Conservation (phyloP, 2,113 vertebrate genomes). For the Caretta caretta region DNA sequence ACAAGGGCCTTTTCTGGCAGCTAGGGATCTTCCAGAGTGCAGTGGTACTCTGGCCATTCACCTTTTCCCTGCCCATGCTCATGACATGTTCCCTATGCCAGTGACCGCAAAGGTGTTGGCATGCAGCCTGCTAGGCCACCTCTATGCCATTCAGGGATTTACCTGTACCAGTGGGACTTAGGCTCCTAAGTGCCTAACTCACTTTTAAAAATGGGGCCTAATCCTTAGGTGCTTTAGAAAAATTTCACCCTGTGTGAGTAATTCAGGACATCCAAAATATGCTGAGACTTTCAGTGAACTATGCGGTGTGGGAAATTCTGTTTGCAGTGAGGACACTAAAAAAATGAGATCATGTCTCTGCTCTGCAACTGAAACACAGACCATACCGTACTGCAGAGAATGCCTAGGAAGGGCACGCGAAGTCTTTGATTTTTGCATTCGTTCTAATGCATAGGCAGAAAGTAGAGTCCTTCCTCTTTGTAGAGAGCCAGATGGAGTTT, state of each 20-base stretch:
- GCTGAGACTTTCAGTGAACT: no score
- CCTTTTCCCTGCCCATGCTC: neutral
- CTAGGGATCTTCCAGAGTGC: neutral
- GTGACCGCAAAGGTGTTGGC: neutral
- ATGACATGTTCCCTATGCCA: neutral
- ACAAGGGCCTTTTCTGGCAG: neutral
- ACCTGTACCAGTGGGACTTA: no score
- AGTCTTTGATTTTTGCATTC: neutral
- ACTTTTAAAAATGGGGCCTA: no score
- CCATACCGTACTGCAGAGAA: no score
- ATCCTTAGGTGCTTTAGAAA: no score
- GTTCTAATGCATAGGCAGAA: neutral
- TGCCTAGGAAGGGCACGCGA: no score
- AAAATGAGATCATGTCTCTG: neutral
- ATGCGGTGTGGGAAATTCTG: no score
- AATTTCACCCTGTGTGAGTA: no score
- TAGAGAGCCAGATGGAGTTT: neutral
- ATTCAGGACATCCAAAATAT: no score
- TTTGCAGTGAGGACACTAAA: no score
- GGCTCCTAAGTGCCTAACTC: no score
- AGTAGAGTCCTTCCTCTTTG: neutral
- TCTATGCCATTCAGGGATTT: neutral
- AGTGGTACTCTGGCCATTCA: neutral
- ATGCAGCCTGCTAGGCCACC: neutral
- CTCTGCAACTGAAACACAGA: neutral